Percentiles rank a stretch among this genome's conserved stretches.
phyloP scores from a whole-genome alignment of 2,113 vertebrate species.

The Rhagologus leucostigma region DNA sequence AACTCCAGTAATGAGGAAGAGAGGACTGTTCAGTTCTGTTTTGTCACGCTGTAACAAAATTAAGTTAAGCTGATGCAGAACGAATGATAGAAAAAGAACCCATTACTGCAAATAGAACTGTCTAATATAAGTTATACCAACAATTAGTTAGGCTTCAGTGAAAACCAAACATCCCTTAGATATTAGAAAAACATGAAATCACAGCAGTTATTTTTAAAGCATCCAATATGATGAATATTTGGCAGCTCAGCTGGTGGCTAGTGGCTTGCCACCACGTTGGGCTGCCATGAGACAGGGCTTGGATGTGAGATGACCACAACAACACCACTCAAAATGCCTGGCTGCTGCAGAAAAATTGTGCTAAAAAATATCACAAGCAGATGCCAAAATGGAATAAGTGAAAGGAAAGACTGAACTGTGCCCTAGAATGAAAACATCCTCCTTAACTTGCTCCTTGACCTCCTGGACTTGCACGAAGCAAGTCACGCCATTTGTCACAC shows the following conservation, averaged over 20 bases:
- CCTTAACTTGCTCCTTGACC: not conserved
- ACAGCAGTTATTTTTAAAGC: conserved; percentile 46
- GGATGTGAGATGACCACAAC: conserved; percentile 32
- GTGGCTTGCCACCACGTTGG: not conserved
- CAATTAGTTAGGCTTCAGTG: conserved; percentile 51
- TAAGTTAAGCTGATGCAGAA: conserved; percentile 44
- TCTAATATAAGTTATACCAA: conserved; percentile 33
- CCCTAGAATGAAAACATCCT: not conserved
- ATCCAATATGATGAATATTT: conserved; percentile 36
- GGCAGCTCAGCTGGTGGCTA: conserved; percentile 17
- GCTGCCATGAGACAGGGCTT: not conserved
- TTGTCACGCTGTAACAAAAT: conserved; percentile 1
- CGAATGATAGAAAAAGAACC: conserved; percentile 46
- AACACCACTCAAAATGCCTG: not conserved
- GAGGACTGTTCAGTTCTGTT: conserved; percentile 2
- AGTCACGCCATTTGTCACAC: not conserved
- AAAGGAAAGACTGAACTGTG: not conserved
- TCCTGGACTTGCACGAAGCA: not conserved
- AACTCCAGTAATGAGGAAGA: conserved; percentile 21
- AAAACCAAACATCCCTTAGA: conserved; percentile 45
- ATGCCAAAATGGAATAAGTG: not conserved
- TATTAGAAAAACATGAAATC: conserved; percentile 63
- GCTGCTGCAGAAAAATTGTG: not conserved
- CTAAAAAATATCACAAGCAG: not conserved
- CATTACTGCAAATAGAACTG: conserved; percentile 30